phyloP scores from a whole-genome alignment of 1,140 invertebrate species.

The Nomia melanderi region DNA sequence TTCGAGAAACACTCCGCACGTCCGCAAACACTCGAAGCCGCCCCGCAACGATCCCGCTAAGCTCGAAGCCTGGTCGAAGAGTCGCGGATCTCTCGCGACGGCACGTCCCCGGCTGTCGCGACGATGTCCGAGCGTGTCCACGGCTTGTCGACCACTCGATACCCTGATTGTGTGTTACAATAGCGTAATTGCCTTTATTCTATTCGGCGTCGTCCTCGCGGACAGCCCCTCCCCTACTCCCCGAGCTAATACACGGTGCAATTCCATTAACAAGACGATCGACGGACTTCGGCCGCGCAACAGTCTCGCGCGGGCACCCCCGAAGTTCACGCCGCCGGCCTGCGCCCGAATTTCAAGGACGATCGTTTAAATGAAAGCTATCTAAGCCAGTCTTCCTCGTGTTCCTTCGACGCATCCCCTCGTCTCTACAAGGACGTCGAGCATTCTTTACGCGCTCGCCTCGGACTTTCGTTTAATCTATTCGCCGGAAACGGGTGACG shows the following conservation, averaged over 20 bases:
- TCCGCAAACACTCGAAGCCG: constrained; percentile 15
- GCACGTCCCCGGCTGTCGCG: too few species aligned
- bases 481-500: too few species aligned
- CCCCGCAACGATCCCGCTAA: constrained; percentile 1
- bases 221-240: too few species aligned
- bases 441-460: background rate
- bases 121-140: background rate
- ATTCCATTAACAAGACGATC: constrained; percentile 13
- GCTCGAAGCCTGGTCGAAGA: background rate
- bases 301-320: background rate
- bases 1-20: background rate
- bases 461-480: too few species aligned
- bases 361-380: constrained; percentile 25
- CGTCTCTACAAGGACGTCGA: background rate
- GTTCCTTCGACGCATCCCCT: background rate
- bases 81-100: too few species aligned
- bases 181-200: background rate
- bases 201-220: constrained; percentile 1
- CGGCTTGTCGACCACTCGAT: constrained; percentile 2
- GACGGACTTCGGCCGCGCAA: background rate
- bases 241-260: too few species aligned
- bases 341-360: background rate
- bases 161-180: constrained; percentile 29
- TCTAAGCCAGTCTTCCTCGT: constrained; percentile 27
- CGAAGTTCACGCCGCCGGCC: background rate